Conservation (phyloP, 2,113 vertebrate species). For the Microtus ochrogaster region DNA sequence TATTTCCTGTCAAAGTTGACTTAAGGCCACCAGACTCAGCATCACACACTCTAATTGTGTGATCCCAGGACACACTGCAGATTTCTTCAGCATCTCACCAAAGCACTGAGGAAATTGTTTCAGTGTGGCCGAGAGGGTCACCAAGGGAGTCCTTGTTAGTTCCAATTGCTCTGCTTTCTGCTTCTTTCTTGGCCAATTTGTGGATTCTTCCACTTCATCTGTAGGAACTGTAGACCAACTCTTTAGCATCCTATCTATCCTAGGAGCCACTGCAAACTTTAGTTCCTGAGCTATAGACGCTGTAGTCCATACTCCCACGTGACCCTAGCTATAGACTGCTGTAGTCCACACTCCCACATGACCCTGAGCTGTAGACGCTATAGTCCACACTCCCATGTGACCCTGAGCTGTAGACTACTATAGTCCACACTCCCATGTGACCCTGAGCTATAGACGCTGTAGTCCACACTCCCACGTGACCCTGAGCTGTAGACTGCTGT, state of each 20-base stretch:
- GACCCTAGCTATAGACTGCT: too few relatives aligned
- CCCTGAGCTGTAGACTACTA: too few relatives aligned
- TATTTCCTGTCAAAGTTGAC: neutral
- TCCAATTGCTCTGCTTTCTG: neutral
- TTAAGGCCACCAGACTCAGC: conserved; percentile 92
- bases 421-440: too few relatives aligned
- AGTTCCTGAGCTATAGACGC: neutral
- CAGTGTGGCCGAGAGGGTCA: conserved; percentile 89
- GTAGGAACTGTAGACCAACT: neutral
- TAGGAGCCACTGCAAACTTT: neutral
- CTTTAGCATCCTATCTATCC: neutral
- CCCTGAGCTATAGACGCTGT: neutral
- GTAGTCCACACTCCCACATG: too few relatives aligned
- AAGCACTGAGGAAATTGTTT: conserved; percentile 94
- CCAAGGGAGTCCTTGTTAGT: neutral
- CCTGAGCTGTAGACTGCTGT: too few relatives aligned
- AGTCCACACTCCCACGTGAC: neutral
- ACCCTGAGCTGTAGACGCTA: too few relatives aligned
- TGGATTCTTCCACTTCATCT: neutral
- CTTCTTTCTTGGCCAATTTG: neutral
- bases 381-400: too few relatives aligned
- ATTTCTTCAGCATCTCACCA: conserved; percentile 89
- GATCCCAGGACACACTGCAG: conserved; percentile 93
- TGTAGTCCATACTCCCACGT: neutral
- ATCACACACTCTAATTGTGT: conserved; percentile 93